These are phyloP conservation scores for Venustoraphidia nigricollis DNA, from an alignment of 2,888 invertebrate species.

Conservation along the genomic window DNA sequence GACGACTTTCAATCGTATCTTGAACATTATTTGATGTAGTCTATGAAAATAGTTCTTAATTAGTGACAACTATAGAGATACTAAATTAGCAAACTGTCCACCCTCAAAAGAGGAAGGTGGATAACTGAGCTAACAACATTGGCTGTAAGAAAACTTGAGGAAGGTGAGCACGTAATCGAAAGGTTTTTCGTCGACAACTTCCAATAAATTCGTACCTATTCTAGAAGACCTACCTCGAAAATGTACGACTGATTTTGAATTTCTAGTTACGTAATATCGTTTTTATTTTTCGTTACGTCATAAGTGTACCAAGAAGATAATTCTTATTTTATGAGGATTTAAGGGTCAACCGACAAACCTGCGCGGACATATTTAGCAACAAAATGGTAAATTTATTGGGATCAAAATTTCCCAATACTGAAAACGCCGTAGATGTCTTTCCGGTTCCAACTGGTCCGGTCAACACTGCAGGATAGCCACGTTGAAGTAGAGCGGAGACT, in stretches of 20 bases:
- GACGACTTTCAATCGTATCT: constrained; percentile 68
- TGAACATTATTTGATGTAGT: constrained; percentile 74
- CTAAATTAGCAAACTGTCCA: not conserved
- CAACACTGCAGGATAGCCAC: constrained; percentile 56
- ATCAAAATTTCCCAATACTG: constrained; percentile 45
- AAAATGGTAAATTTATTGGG: constrained; percentile 42
- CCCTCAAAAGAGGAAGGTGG: too few relatives aligned
- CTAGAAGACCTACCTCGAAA: too few relatives aligned
- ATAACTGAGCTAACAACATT: too few relatives aligned
- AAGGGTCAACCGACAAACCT: constrained; percentile 24
- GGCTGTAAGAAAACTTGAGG: too few relatives aligned
- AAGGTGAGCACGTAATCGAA: too few relatives aligned
- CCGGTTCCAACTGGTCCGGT: constrained; percentile 81
- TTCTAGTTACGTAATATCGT: too few relatives aligned
- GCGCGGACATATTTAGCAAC: constrained; percentile 77
- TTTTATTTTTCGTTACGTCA: too few relatives aligned
- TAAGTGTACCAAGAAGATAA: too few relatives aligned
- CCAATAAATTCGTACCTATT: too few relatives aligned
- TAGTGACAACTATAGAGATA: not conserved
- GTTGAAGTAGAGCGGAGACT: constrained; percentile 44
- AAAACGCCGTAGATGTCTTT: constrained; percentile 65
- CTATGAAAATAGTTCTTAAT: constrained; percentile 22
- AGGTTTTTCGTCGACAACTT: too few relatives aligned
- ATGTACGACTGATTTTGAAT: too few relatives aligned
- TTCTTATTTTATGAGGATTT: too few relatives aligned